Evolutionary conservation across 2,888 invertebrate genomes (phyloP).

Genomic region (Xestia xanthographa): DNA sequence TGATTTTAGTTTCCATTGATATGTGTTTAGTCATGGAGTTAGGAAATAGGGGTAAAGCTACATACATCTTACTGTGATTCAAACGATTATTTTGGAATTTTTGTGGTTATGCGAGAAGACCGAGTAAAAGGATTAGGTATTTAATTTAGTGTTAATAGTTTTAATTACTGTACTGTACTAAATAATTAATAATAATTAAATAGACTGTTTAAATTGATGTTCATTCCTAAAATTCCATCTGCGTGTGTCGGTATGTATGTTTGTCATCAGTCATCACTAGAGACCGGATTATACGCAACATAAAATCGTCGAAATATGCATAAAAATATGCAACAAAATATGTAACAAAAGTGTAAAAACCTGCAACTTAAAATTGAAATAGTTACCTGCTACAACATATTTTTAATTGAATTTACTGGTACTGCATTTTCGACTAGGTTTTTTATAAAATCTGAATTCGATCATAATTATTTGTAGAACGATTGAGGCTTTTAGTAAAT

Average conservation of each 20-base stretch:
- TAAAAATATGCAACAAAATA: background rate
- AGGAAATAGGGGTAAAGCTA: background rate
- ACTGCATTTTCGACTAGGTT: background rate
- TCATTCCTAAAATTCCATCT: background rate
- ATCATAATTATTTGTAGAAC: background rate
- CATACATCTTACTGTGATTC: too few species aligned
- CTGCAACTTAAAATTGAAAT: background rate
- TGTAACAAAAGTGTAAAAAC: background rate
- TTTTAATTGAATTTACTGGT: background rate
- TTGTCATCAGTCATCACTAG: too few species aligned
- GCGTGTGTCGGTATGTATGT: too few species aligned
- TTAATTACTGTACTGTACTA: too few species aligned
- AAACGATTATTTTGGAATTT: too few species aligned
- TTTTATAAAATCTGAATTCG: background rate
- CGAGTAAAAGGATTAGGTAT: too few species aligned
- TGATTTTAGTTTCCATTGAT: conserved; percentile 46
- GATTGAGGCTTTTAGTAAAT: background rate
- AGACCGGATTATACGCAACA: background rate
- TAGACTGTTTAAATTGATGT: background rate
- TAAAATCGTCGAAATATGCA: background rate
- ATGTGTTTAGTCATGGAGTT: conserved; percentile 1
- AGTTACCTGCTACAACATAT: background rate
- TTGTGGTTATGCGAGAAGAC: too few species aligned
- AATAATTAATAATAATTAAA: too few species aligned
- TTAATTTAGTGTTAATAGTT: too few species aligned